phyloP scores from a whole-genome alignment of 2,888 invertebrate species.

The Nomada ruficornis region DNA sequence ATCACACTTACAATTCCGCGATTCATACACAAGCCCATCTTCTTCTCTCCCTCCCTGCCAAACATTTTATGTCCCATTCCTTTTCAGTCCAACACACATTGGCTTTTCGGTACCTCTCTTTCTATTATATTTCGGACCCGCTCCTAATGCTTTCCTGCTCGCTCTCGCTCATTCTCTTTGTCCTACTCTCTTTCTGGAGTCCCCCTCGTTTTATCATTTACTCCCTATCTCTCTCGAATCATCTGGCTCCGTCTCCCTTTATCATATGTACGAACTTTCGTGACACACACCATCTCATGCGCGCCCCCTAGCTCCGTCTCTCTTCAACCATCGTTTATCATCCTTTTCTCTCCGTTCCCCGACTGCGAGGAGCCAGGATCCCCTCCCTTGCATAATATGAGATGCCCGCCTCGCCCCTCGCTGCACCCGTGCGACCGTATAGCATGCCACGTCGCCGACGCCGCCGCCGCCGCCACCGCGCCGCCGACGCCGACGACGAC shows the following conservation, averaged over 20 bases:
- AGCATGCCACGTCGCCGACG: constrained; percentile 69
- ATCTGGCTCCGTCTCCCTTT: constrained; percentile 27
- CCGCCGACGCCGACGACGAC: constrained; percentile 74
- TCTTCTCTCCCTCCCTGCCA: constrained; percentile 4
- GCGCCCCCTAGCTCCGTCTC: constrained; percentile 1
- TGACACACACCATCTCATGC: constrained; percentile 26
- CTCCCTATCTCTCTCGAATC: constrained; percentile 40
- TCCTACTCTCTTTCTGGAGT: constrained; percentile 24
- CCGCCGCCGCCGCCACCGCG: constrained; percentile 72
- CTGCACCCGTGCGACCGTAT: constrained; percentile 59
- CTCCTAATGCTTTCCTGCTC: constrained; percentile 16
- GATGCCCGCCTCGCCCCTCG: constrained; percentile 55
- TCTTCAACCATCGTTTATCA: constrained; percentile 21
- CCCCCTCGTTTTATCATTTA: constrained; percentile 49
- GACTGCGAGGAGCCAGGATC: constrained; percentile 53
- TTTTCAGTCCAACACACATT: constrained; percentile 24
- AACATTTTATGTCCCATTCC: constrained; percentile 43
- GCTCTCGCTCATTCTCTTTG: constrained; percentile 1
- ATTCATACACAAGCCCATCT: constrained; percentile 24
- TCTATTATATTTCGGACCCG: constrained; percentile 46
- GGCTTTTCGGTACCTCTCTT: constrained; percentile 25
- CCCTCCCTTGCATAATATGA: constrained; percentile 56
- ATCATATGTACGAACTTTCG: constrained; percentile 32
- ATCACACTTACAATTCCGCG: constrained; percentile 49
- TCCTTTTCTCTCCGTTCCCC: constrained; percentile 49